Percentiles rank a stretch among this genome's conserved stretches.
phyloP scores from a whole-genome alignment of 1,140 invertebrate species.

The Bactericera cockerelli region DNA sequence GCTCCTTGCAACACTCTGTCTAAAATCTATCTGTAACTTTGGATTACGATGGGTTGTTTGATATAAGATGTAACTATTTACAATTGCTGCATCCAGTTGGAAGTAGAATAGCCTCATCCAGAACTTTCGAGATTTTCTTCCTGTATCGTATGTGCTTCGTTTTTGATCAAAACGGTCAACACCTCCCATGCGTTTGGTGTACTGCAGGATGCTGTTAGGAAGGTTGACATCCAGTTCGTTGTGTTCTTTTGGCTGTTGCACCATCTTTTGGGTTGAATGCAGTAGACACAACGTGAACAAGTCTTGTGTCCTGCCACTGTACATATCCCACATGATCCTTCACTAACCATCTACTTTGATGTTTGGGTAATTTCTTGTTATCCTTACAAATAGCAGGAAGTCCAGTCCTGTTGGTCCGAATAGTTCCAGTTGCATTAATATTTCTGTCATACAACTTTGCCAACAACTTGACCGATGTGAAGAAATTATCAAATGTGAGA shows the following conservation, averaged over 20 bases:
- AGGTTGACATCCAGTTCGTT: constrained; percentile 14
- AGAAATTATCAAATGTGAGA: constrained; percentile 29
- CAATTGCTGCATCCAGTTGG: constrained; percentile 12
- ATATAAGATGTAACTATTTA: constrained; percentile 16
- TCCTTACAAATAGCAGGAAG: constrained; percentile 4
- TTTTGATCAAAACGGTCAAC: constrained; percentile 21
- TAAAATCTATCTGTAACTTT: constrained; percentile 7
- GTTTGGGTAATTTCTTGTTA: neutral
- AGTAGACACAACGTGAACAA: constrained; percentile 10
- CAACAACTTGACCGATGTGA: constrained; percentile 27
- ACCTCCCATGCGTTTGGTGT: constrained; percentile 21
- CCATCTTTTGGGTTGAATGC: constrained; percentile 13
- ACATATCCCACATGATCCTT: neutral
- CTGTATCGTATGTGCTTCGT: constrained; percentile 13
- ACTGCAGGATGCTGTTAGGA: constrained; percentile 14
- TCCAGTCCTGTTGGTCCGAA: constrained; percentile 10
- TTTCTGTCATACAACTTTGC: constrained; percentile 23
- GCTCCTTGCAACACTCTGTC: constrained; percentile 4
- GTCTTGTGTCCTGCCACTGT: constrained; percentile 8
- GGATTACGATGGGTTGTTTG: constrained; percentile 7
- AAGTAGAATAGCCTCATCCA: constrained; percentile 18
- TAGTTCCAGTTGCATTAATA: constrained; percentile 10
- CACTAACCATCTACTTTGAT: neutral
- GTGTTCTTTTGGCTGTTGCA: constrained; percentile 16
- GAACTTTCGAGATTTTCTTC: constrained; percentile 17